Percentiles rank a stretch among this genome's conserved stretches.
Evolutionary conservation across 2,113 vertebrate species (phyloP).

Genomic region (Rhodinocichla rosea): DNA sequence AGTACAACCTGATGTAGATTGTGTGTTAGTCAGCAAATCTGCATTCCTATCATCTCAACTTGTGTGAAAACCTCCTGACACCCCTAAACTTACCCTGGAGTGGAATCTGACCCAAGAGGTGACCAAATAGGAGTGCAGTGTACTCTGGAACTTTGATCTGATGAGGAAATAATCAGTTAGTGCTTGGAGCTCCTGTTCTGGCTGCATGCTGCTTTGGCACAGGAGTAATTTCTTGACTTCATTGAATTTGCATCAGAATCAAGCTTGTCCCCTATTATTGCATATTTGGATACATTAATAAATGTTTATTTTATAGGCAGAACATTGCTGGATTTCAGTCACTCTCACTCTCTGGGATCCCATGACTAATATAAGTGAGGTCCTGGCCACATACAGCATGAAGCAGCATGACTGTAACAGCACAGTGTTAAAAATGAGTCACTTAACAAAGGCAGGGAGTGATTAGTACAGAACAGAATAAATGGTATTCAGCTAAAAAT

Average conservation of each 20-base stretch:
- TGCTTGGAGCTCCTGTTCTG: background rate
- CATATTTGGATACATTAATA: background rate
- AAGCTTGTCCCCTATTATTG: background rate
- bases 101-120: background rate
- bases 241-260: background rate
- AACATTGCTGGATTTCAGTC: background rate
- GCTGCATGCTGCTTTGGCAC: background rate
- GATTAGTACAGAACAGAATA: background rate
- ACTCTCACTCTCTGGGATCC: background rate
- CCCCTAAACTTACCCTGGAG: background rate
- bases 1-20: background rate
- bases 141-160: background rate
- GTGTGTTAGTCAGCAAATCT: background rate
- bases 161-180: background rate
- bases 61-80: background rate
- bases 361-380: background rate
- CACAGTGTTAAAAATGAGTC: conserved; percentile 29
- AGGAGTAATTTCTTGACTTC: background rate
- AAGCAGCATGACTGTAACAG: conserved; percentile 14
- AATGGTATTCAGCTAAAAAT: background rate
- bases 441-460: conserved; percentile 1
- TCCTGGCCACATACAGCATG: background rate
- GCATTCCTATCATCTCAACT: background rate
- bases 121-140: background rate
- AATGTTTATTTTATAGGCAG: background rate